Base-by-base conservation (phyloP, 2,888 invertebrate genomes). In the Lasioglossum marginatum region DNA sequence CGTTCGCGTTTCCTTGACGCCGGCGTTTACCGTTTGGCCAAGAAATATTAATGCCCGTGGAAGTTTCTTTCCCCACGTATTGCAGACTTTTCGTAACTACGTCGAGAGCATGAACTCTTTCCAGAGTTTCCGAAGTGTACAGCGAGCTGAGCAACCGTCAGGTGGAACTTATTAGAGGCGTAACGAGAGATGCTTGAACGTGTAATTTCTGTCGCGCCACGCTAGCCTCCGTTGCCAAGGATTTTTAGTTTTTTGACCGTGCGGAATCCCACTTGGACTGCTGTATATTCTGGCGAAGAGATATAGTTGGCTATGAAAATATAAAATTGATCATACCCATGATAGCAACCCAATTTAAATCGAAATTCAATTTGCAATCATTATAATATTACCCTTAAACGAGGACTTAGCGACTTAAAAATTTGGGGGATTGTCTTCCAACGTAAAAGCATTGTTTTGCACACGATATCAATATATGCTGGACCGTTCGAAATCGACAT, bases 21-120 rank as follows among this genome's bases (percentile, higher is more conserved):
- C 43, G 19, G 71, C 76, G 79, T 48, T 76, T 40, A 45, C 70
- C 43, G 34, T 16, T 45, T 79, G 19, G 16, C 48, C 76, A 4
- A 40, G 48, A 81, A 81, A 84, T 84, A 84, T 81, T 84, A 84
- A 84, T 81, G 81, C 68, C n/a, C n/a, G 52, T 10, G 12, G 52
- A 57, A 74, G 68, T 74, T 83, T 77, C 83, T 48, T 74, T 52
- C 73, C 45, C 6, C 52, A 31, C n/a, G 16, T 34, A 34, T 23
- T 0, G 34, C 57, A 34, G 75, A 79, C 76, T 77, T 77, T 76
- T 37, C 72, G 63, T 27, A 45, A 16, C 45, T n/a, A 45, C 66
- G 72, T 66, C 40, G 40, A 48, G 79, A 79, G 63, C 40, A 19
- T 19, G 31, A 77, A 81, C 45, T 77, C 77, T 82, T 80, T 76